Conservation (phyloP, 2,113 vertebrate genomes). For the Vicugna pacos region DNA sequence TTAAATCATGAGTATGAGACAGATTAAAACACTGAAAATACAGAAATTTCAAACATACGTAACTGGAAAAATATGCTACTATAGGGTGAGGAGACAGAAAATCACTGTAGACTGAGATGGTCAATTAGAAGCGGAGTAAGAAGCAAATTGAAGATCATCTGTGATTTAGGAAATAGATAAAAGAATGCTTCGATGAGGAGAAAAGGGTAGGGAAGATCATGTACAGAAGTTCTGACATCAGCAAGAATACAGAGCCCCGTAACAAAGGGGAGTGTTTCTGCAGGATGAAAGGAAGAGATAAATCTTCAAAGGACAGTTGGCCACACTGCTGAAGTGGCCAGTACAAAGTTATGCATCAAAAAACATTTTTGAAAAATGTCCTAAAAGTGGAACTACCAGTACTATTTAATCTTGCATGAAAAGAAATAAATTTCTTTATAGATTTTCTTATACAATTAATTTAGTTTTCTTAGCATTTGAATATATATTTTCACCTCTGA, state of each 20-base stretch:
- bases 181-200: background rate
- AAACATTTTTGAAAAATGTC: background rate
- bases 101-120: background rate
- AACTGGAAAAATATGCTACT: background rate
- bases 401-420: background rate
- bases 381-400: background rate
- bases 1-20: background rate
- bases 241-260: background rate
- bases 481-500: background rate
- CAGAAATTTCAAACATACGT: background rate
- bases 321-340: background rate
- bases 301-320: background rate
- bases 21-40: background rate
- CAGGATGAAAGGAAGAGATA: background rate
- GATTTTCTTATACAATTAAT: conserved; percentile 1
- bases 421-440: background rate
- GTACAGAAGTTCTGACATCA: background rate
- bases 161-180: background rate
- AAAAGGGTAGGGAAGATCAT: background rate
- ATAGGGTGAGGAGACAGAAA: background rate
- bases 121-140: background rate
- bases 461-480: background rate
- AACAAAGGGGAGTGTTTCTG: background rate
- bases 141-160: background rate
- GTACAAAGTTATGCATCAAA: background rate